Evolutionary conservation across 2,113 vertebrate species (phyloP), one percentile per base, ranked within the genome.

Genomic region (Ursus arctos): DNA sequence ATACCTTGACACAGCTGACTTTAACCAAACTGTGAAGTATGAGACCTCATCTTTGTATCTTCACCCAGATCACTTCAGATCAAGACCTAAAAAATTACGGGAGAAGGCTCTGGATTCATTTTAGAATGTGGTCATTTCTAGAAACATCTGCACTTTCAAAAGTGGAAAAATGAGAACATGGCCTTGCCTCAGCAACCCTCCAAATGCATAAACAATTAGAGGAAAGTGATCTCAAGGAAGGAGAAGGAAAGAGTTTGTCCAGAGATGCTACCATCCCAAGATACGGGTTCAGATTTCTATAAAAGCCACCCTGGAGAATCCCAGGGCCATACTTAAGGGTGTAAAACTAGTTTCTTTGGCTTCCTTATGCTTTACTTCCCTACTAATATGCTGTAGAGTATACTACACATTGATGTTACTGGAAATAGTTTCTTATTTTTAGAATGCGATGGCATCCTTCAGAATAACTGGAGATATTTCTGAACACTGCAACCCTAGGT

Each of bases 211-310:
- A 87, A 92, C 74, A 90, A 59, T 33, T 80, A 31, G 43, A 93
- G 13, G 55, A 92, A 94, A 77, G 65, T 90, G 47, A 96, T n/a
- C 74, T 88, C 81, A 97, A 85, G 57, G 47, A 31, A 94, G 36
- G 36, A 36, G 28, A 81, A 24, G 26, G 15, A 76, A 80, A 71
- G 43, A 40, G 18, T 90, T 63, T 92, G 13, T 51, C 47, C 40
- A 61, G 11, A 55, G 43, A 88, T 53, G 16, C 49, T 55, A 74
- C 61, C 43, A 71, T 61, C 43, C 71, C 13, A 76, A 69, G 31
- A 96, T 53, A 15, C 14, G 72, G 49, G 47, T 24, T 91, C 80
- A 12, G 15, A 82, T 61, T 72, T 95, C 65, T 88, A 76, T 59
- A 47, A 98, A 88, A 91, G 15, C 53, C 31, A 59, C 40, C 19